Percentiles rank a stretch among this genome's conserved stretches.
Conservation (phyloP, 92 coral and sea anemone genomes). For the Epizoanthus rinbou region DNA sequence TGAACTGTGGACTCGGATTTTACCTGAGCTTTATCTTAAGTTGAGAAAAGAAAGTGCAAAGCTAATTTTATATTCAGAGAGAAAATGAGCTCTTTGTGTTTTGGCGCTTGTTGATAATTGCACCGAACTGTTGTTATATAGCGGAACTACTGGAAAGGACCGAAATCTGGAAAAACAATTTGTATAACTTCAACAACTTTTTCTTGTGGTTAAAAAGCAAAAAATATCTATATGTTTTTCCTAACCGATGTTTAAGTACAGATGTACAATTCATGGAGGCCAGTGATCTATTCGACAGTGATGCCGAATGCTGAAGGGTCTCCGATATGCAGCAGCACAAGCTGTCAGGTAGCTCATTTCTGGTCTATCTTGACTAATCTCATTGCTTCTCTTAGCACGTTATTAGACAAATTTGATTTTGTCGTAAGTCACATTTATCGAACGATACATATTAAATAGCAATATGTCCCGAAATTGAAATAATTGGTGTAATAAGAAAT, state of each 20-base stretch:
- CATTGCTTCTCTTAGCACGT: conserved; percentile 12
- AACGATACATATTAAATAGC: conserved; percentile 7
- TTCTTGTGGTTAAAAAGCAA: no score
- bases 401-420: background rate
- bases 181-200: no score
- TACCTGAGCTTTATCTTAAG: background rate
- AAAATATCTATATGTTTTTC: no score
- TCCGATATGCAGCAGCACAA: background rate
- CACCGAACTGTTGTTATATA: background rate
- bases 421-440: background rate
- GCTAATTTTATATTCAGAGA: background rate
- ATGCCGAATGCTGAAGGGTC: no score
- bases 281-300: no score
- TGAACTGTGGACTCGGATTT: background rate
- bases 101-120: conserved; percentile 2
- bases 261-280: no score
- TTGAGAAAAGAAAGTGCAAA: conserved; percentile 12
- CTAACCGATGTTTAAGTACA: no score
- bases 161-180: no score
- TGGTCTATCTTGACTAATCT: conserved; percentile 1
- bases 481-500: conserved; percentile 23
- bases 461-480: conserved; percentile 9
- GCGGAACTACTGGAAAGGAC: background rate
- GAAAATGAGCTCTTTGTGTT: background rate
- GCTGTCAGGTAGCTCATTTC: background rate